Evolutionary conservation across 2,113 vertebrate genomes (phyloP).

Genomic region (Lophius piscatorius): DNA sequence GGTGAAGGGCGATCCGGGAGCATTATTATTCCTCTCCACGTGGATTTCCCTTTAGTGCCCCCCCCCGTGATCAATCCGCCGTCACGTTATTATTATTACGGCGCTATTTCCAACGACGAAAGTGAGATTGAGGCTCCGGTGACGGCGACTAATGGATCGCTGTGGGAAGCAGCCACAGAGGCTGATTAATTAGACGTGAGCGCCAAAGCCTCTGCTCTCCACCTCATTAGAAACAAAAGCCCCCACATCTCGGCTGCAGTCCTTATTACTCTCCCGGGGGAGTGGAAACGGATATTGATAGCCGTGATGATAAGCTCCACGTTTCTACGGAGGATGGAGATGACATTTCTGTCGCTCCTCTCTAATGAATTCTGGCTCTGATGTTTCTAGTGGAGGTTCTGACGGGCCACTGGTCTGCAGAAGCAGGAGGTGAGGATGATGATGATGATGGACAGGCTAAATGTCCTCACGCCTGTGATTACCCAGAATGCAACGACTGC

Average conservation of each 20-base stretch:
- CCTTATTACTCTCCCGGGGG: conserved; percentile 87
- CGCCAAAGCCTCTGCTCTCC: conserved; percentile 80
- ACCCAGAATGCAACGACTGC: too few relatives aligned
- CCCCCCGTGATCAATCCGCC: conserved; percentile 72
- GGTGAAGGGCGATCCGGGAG: conserved; percentile 39
- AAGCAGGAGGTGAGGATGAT: conserved; percentile 71
- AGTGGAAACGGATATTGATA: conserved; percentile 86
- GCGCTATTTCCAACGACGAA: conserved; percentile 80
- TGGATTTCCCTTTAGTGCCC: conserved; percentile 62
- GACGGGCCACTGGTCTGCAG: conserved; percentile 76
- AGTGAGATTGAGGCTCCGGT: conserved; percentile 81
- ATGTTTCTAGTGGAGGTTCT: conserved; percentile 66
- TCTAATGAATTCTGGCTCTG: conserved; percentile 83
- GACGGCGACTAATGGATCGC: conserved; percentile 79
- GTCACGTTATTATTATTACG: conserved; percentile 86
- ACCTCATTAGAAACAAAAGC: conserved; percentile 86
- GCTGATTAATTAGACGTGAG: conserved; percentile 93
- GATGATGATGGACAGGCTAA: too few relatives aligned
- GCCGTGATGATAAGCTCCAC: conserved; percentile 74
- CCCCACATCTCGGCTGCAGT: conserved; percentile 80
- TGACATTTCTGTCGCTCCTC: conserved; percentile 83
- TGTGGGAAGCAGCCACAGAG: conserved; percentile 84
- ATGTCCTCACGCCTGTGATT: too few relatives aligned
- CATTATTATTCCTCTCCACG: conserved; percentile 69
- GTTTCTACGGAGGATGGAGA: conserved; percentile 76